Percentiles rank a stretch among this genome's conserved stretches.
These are phyloP conservation scores for Lophochroa leadbeateri DNA, from an alignment of 2,113 vertebrate genomes.

Conservation along the genomic window DNA sequence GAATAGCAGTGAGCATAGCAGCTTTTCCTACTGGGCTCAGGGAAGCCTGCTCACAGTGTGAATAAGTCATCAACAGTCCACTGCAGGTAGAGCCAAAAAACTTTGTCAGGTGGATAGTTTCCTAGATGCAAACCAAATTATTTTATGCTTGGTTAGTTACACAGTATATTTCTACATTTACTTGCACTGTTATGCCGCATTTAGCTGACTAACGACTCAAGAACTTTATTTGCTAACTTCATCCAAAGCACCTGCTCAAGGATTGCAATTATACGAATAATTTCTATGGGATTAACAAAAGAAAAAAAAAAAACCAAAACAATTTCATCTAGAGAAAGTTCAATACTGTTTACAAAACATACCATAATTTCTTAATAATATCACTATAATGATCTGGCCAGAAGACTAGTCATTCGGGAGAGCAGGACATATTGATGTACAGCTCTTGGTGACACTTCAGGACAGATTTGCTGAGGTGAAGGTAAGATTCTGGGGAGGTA, in stretches of 20 bases:
- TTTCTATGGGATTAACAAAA: slow-evolving; percentile 34
- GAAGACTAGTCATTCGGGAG: neutral
- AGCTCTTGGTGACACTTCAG: neutral
- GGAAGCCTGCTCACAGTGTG: neutral
- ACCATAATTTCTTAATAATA: neutral
- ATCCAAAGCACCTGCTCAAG: slow-evolving; percentile 40
- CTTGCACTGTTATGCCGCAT: slow-evolving; percentile 56
- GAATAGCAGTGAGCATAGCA: neutral
- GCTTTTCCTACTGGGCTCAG: neutral
- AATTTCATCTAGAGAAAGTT: neutral
- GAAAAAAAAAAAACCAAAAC: neutral
- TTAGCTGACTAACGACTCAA: slow-evolving; percentile 68
- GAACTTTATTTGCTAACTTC: slow-evolving; percentile 62
- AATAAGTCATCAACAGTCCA: slow-evolving; percentile 55
- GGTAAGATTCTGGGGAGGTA: slow-evolving; percentile 8
- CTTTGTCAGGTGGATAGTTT: slow-evolving; percentile 65
- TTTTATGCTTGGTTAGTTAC: slow-evolving; percentile 74
- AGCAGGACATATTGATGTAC: neutral
- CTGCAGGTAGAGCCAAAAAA: slow-evolving; percentile 40
- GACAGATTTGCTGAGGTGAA: slow-evolving; percentile 26
- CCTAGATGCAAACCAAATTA: slow-evolving; percentile 63
- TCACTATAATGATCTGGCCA: neutral
- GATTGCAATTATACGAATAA: slow-evolving; percentile 20
- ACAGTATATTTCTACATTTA: slow-evolving; percentile 66
- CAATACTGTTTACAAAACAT: neutral